Evolutionary conservation across 2,888 invertebrate species (phyloP).

Genomic region (Stenotaenia linearis): DNA sequence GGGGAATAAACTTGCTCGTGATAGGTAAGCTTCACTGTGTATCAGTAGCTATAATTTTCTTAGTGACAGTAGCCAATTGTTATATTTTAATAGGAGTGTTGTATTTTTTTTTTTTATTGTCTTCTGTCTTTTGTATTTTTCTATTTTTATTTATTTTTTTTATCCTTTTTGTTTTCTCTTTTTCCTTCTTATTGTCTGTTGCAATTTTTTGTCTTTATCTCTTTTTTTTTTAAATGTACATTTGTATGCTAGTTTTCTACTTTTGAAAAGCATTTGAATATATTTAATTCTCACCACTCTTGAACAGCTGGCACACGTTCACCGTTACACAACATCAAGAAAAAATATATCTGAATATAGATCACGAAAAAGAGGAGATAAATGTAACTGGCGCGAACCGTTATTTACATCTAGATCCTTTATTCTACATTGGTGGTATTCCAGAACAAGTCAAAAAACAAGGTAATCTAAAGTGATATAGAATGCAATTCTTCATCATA

Average conservation of each 20-base stretch:
- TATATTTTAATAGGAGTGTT: too few species aligned
- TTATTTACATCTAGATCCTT: slow-evolving; percentile 68
- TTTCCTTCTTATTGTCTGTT: too few species aligned
- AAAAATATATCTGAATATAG: slow-evolving; percentile 66
- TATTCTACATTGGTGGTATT: slow-evolving; percentile 86
- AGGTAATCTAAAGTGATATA: background rate
- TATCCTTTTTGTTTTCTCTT: too few species aligned
- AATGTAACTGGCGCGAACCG: background rate
- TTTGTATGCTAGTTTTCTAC: too few species aligned
- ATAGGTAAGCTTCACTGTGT: slow-evolving; percentile 42
- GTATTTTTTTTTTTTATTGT: too few species aligned
- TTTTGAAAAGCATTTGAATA: too few species aligned
- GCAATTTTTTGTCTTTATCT: too few species aligned
- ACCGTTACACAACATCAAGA: slow-evolving; percentile 76
- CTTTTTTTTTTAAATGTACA: too few species aligned
- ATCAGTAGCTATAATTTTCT: too few species aligned
- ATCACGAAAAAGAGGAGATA: slow-evolving; percentile 56
- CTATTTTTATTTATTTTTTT: background rate
- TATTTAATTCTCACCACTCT: too few species aligned
- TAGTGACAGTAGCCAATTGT: too few species aligned
- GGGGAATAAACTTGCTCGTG: slow-evolving; percentile 44
- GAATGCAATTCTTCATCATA: too few species aligned
- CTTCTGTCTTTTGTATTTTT: background rate
- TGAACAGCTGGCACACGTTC: slow-evolving; percentile 75
- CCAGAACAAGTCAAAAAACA: slow-evolving; percentile 30